Evolutionary conservation across 2,797 vertebrate genomes (phyloP), one percentile per base, ranked within the genome.

Genomic region (Cynopterus sphinx): DNA sequence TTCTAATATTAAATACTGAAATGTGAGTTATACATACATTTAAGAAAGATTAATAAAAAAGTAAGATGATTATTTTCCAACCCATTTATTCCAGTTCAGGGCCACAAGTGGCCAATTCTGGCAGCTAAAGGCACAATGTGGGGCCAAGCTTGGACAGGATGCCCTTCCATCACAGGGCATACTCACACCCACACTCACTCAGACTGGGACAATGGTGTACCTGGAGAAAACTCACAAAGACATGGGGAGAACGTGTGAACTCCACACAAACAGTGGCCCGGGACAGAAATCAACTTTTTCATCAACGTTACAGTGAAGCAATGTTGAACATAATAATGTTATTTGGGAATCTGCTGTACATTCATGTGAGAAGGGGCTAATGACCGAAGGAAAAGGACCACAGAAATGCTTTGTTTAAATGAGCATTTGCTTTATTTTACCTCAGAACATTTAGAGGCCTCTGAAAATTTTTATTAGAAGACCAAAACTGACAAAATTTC

Each of bases 381-480:
- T 12, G 74, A 81, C 41, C 26, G n/a, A 33, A 91, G 31, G 49
- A 85, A 82, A 83, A 74, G 5, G 41, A 33, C 8, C 71, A 65
- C 12, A 68, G 43, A 19, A 41, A 90, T 51, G 33, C 36, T 78
- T n/a, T n/a, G 51, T 46, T 65, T 92, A 79, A 87, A 0, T 8
- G n/a, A 96, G 11, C 19, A 67, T 67, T 84, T 71, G 31, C 19
- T 94, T 93, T 53, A 33, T 93, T 94, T 92, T 87, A 36, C 31
- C 28, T 94, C n/a, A 46, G 70, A 87, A 10, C 10, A 86, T 39
- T 75, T 33, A 55, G n/a, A 26, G 17, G 4, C 19, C n/a, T 95
- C 39, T 41, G 87, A 90, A 90, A 75, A 33, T 57, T 59, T 73
- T 93, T 71, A 77, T 70, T 87, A 81, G 24, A 59, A 81, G 41